These are phyloP conservation scores for Egretta garzetta DNA, from an alignment of 2,113 vertebrate species.

Conservation along the genomic window DNA sequence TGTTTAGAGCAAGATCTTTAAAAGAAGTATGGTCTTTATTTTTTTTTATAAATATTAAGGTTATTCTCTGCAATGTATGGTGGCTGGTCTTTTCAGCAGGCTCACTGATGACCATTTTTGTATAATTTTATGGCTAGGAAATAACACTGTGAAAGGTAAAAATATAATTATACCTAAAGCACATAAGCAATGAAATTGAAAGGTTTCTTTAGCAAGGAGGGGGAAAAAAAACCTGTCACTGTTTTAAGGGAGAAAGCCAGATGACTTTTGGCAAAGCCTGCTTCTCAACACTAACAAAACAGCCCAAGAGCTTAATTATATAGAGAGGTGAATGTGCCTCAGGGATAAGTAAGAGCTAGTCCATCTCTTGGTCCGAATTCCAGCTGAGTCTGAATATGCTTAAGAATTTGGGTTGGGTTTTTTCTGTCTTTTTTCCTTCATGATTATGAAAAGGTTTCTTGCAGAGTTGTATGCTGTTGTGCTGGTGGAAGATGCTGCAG, in stretches of 20 bases:
- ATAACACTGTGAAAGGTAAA: conserved; percentile 74
- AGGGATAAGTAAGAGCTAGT: conserved; percentile 73
- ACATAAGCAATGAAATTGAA: conserved; percentile 72
- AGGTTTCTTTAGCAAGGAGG: conserved; percentile 74
- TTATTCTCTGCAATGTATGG: conserved; percentile 67
- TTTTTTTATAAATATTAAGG: conserved; percentile 75
- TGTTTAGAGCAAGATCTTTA: conserved; percentile 87
- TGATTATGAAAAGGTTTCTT: conserved; percentile 5
- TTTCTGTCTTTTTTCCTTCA: neutral
- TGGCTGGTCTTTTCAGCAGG: conserved; percentile 69
- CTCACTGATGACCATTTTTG: conserved; percentile 73
- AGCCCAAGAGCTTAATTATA: conserved; percentile 78
- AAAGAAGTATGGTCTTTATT: conserved; percentile 79
- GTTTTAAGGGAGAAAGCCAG: conserved; percentile 73
- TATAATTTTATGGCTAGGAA: conserved; percentile 73
- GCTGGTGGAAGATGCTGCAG: neutral
- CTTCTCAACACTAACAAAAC: conserved; percentile 76
- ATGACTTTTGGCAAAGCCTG: conserved; percentile 78
- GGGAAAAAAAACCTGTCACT: conserved; percentile 61
- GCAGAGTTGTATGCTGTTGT: neutral
- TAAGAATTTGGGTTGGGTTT: conserved; percentile 44
- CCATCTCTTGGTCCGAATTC: conserved; percentile 74
- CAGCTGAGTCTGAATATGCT: conserved; percentile 64
- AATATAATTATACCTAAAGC: conserved; percentile 75
- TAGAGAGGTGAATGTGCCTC: conserved; percentile 73